A percentile compares a stretch with the other conserved stretches of the same genome.
Conservation (phyloP, 2,888 invertebrate species). For the Linyphia triangularis region DNA sequence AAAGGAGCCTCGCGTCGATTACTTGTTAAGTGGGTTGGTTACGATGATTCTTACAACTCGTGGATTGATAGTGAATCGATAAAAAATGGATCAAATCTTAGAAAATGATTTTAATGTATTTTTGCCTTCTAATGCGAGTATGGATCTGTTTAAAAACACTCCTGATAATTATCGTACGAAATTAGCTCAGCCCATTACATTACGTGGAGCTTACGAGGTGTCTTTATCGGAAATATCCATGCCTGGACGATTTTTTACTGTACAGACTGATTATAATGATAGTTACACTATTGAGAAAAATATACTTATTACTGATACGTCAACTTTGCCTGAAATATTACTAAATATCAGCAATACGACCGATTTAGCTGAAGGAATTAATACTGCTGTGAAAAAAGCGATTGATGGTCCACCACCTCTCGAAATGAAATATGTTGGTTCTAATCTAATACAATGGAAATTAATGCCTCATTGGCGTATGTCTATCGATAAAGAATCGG, state of each 20-base stretch:
- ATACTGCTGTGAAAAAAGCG: no score
- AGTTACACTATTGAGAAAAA: not conserved
- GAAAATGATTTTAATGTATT: conserved; percentile 22
- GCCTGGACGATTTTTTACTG: not conserved
- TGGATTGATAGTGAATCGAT: conserved; percentile 14
- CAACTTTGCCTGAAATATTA: not conserved
- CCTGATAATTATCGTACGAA: conserved; percentile 21
- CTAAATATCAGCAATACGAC: not conserved
- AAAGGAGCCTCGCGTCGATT: not conserved
- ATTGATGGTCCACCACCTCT: no score
- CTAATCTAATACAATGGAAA: no score
- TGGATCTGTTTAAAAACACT: conserved; percentile 8
- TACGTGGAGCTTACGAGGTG: conserved; percentile 2
- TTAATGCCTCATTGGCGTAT: no score
- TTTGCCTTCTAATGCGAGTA: not conserved
- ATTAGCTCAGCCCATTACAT: conserved; percentile 5
- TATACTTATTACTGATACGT: not conserved
- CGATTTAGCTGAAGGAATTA: no score
- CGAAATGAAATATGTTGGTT: no score
- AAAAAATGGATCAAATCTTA: conserved; percentile 23
- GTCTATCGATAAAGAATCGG: no score
- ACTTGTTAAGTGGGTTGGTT: conserved; percentile 25
- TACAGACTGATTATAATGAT: conserved; percentile 10
- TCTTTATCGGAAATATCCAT: not conserved
- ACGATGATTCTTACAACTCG: conserved; percentile 18